phyloP scores from a whole-genome alignment of 1,140 invertebrate species.

The Zaprionus africanus region DNA sequence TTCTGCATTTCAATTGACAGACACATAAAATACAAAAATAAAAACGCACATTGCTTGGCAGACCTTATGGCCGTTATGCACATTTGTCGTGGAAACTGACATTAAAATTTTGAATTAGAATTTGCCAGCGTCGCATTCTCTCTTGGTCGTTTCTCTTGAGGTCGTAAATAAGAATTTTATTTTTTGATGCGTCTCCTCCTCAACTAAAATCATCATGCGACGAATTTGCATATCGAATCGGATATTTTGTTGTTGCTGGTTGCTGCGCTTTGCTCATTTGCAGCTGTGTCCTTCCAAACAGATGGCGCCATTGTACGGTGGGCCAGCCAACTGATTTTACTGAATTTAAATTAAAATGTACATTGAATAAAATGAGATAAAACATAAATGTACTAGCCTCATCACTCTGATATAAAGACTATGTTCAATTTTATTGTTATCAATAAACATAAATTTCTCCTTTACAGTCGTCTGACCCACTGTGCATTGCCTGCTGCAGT shows the following conservation, averaged over 20 bases:
- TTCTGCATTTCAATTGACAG: constrained; percentile 45
- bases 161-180: constrained; percentile 71
- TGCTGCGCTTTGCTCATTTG: neutral
- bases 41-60: constrained; percentile 55
- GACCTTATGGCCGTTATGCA: constrained; percentile 44
- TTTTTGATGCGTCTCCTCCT: constrained; percentile 30
- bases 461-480: neutral
- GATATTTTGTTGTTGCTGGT: constrained; percentile 40
- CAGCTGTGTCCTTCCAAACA: neutral
- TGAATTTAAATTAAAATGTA: no score
- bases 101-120: constrained; percentile 58
- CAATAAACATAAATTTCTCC: no score
- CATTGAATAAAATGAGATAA: no score
- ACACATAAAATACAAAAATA: constrained; percentile 13
- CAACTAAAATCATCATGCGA: no score
- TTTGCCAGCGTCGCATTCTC: constrained; percentile 31
- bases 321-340: no score
- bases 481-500: neutral
- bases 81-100: constrained; percentile 71
- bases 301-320: no score
- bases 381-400: no score
- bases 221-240: constrained; percentile 71
- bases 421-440: no score
- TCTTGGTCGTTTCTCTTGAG: constrained; percentile 37
- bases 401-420: no score